Percentiles rank a stretch among this genome's conserved stretches.
Evolutionary conservation across 2,113 vertebrate species (phyloP).

Genomic region (Dasyurus viverrinus): DNA sequence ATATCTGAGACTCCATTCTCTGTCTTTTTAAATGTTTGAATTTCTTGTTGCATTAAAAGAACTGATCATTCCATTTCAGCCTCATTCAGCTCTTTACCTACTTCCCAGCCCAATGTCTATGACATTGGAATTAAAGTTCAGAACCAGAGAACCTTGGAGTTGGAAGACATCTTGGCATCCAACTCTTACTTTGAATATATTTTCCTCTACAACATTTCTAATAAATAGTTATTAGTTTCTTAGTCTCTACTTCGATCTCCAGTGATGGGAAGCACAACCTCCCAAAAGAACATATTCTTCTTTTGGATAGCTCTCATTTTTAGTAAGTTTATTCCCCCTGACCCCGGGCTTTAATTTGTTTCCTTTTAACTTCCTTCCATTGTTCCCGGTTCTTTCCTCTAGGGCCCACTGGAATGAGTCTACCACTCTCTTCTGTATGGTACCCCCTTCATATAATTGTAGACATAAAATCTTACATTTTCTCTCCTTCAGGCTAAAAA

Average conservation of each 20-base stretch:
- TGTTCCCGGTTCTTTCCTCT: not conserved
- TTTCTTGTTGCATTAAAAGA: not conserved
- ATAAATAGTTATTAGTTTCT: not conserved
- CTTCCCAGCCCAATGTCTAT: not conserved
- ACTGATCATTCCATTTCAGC: not conserved
- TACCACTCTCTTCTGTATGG: not conserved
- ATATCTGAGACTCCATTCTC: not conserved
- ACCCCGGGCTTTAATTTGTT: not conserved
- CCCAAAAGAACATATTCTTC: too few relatives aligned
- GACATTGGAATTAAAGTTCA: not conserved
- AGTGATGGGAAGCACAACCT: not conserved
- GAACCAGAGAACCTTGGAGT: not conserved
- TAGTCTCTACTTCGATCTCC: not conserved
- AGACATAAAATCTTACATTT: not conserved
- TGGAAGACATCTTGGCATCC: not conserved
- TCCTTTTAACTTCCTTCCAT: not conserved
- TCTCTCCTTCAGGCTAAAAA: not conserved
- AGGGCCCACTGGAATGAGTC: not conserved
- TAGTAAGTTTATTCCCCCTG: not conserved
- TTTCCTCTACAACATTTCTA: not conserved
- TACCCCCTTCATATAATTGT: not conserved
- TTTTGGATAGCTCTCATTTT: not conserved
- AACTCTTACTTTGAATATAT: not conserved
- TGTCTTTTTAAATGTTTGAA: not conserved
- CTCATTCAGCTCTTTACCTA: not conserved